These are phyloP conservation scores for Melanotaenia parkinsoni DNA, from an alignment of 2,797 vertebrate species.

Conservation along the genomic window DNA sequence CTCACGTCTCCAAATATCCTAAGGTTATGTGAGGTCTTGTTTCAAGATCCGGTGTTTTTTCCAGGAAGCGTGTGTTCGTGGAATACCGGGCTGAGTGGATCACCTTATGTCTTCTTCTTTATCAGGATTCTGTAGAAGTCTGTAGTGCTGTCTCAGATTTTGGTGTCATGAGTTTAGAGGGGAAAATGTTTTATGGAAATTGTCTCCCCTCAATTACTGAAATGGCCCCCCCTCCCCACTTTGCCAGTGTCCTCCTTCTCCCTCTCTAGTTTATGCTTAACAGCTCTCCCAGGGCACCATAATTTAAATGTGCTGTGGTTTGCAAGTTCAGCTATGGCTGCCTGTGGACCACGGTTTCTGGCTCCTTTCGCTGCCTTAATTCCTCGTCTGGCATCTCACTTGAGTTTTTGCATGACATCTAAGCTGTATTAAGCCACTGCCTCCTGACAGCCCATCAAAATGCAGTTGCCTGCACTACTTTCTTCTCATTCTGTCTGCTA, in stretches of 20 bases:
- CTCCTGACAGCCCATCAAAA: slow-evolving; percentile 74
- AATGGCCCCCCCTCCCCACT: slow-evolving; percentile 41
- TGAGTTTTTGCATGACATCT: slow-evolving; percentile 69
- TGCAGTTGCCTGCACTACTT: slow-evolving; percentile 56
- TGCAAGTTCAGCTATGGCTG: slow-evolving; percentile 66
- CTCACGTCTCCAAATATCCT: slow-evolving; percentile 31
- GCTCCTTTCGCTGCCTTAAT: slow-evolving; percentile 67
- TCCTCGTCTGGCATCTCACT: slow-evolving; percentile 65
- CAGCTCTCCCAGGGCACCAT: slow-evolving; percentile 71
- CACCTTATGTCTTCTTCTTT: slow-evolving; percentile 31
- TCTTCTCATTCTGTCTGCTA: slow-evolving; percentile 65
- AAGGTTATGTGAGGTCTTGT: slow-evolving; percentile 48
- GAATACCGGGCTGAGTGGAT: slow-evolving; percentile 43
- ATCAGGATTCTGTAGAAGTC: slow-evolving; percentile 44
- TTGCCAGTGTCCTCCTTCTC: slow-evolving; percentile 22
- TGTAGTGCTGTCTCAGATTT: slow-evolving; percentile 62
- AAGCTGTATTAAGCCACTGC: slow-evolving; percentile 73
- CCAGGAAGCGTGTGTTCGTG: slow-evolving; percentile 49
- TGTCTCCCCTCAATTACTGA: slow-evolving; percentile 71
- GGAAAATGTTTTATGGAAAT: slow-evolving; percentile 76
- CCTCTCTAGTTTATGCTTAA: slow-evolving; percentile 70
- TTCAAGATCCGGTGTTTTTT: slow-evolving; percentile 57
- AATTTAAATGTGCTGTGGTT: slow-evolving; percentile 80
- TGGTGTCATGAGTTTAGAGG: slow-evolving; percentile 59
- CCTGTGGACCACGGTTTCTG: slow-evolving; percentile 56